Base-by-base conservation (phyloP, 2,888 invertebrate species). In the Callyntrura sp. region DNA sequence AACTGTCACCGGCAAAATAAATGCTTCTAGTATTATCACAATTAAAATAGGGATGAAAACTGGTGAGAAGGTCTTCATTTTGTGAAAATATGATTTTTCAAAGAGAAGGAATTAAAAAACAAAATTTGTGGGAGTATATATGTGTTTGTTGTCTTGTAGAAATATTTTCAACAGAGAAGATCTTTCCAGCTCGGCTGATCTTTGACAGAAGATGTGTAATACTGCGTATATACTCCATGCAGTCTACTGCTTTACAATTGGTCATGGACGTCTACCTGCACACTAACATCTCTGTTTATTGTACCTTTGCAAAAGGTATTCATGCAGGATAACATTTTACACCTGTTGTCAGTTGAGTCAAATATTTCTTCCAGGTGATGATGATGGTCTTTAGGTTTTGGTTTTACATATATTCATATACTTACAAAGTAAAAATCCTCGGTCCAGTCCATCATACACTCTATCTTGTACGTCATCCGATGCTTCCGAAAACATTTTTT, bases 1-100 rank as follows among this genome's bases (percentile, higher is more conserved):
- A 12, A 86, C 12, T 17, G 86, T 68, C 23, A 68, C 70, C 35
- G 79, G 86, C 14, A 86, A 84, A 57, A 45, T 57, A n/a, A 70
- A 20, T 25, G 14, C 70, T n/a, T 51, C 73, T 14, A 85, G 43
- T 11, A 85, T 14, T 11, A 85, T 20, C 23, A 73, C 35, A 60
- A 79, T 60, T 57, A 57, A 23, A 76, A 76, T 51, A 0, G 25
- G 60, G 20, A 23, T 35, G 43, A 6, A 20, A 35, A 2, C 35
- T 43, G 6, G 17, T 6, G 25, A 14, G 8, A 45, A 68, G n/a
- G 70, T 14, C 84, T 70, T 68, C 83, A 83, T 84, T 5, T 1
- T 84, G 51, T 5, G 1, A 3, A 68, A 35, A 20, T 60, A 20
- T 23, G 20, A 23, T n/a, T 17, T 55, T 14, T 51, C n/a, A 14